Percentiles rank a stretch among this genome's conserved stretches.
phyloP scores from a whole-genome alignment of 2,797 vertebrate species.

The Lindbergichthys nudifrons region DNA sequence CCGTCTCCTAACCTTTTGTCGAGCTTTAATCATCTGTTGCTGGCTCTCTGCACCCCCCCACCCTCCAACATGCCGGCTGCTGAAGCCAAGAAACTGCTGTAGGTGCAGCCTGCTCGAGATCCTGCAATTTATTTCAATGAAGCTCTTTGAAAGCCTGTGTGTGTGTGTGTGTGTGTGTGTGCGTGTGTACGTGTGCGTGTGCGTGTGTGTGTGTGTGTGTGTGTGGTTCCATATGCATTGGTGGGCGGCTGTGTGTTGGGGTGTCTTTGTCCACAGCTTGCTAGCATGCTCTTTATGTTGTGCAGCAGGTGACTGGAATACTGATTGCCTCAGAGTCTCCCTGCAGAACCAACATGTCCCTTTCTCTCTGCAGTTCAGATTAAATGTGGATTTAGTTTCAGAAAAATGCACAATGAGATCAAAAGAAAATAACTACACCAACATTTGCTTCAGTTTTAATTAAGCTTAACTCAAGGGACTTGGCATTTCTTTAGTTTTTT shows the following conservation, averaged over 20 bases:
- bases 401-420: constrained; percentile 5
- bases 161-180: constrained; percentile 13
- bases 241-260: constrained; percentile 46
- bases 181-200: constrained; percentile 22
- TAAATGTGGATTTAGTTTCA: constrained; percentile 26
- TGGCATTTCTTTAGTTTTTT: not conserved
- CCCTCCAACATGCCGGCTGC: not conserved
- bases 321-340: constrained; percentile 70
- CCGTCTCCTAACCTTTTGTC: constrained; percentile 76
- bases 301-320: constrained; percentile 80
- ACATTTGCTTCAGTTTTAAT: constrained; percentile 14
- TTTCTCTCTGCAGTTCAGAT: constrained; percentile 28
- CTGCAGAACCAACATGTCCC: constrained; percentile 33
- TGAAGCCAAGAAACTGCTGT: constrained; percentile 65
- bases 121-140: constrained; percentile 80
- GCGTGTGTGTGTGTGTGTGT: constrained; percentile 19
- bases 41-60: not conserved
- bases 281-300: constrained; percentile 69
- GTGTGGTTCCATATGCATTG: constrained; percentile 32
- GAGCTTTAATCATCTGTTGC: constrained; percentile 79
- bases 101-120: constrained; percentile 71
- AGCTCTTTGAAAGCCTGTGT: constrained; percentile 56
- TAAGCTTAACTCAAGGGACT: not conserved
- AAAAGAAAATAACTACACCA: not conserved
- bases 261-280: constrained; percentile 65